These are phyloP conservation scores for Hucho hucho DNA, from an alignment of 2,113 vertebrate genomes.

Conservation along the genomic window DNA sequence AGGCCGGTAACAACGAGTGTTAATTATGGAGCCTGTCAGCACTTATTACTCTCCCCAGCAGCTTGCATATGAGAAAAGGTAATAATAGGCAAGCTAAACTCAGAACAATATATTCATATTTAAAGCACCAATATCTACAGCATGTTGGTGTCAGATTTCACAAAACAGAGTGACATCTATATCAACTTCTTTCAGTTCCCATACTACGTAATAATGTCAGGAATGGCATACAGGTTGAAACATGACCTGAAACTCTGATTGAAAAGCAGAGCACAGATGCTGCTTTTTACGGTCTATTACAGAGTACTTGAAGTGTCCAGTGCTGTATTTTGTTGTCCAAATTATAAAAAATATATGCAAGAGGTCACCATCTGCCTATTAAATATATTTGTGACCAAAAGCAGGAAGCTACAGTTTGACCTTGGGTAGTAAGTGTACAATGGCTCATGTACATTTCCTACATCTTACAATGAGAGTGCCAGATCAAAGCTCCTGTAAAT, in stretches of 20 bases:
- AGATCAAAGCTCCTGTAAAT: constrained; percentile 21
- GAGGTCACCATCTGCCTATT: constrained; percentile 4
- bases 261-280: not conserved
- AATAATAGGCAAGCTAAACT: not conserved
- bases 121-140: no score
- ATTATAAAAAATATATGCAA: constrained; percentile 35
- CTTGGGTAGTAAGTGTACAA: constrained; percentile 19
- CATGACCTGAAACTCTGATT: not conserved
- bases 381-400: constrained; percentile 33
- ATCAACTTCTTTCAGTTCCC: not conserved
- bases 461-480: constrained; percentile 21
- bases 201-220: not conserved
- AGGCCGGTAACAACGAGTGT: not conserved
- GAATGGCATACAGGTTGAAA: constrained; percentile 2
- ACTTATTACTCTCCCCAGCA: constrained; percentile 13
- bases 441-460: constrained; percentile 34
- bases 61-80: not conserved
- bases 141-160: no score
- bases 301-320: not conserved
- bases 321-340: not conserved
- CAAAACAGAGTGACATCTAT: not conserved
- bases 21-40: constrained; percentile 17
- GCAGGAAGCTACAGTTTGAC: constrained; percentile 50
- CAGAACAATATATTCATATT: no score
- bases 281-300: not conserved